These are phyloP conservation scores for Acrocephalus arundinaceus DNA, from an alignment of 2,113 vertebrate genomes.

Conservation along the genomic window DNA sequence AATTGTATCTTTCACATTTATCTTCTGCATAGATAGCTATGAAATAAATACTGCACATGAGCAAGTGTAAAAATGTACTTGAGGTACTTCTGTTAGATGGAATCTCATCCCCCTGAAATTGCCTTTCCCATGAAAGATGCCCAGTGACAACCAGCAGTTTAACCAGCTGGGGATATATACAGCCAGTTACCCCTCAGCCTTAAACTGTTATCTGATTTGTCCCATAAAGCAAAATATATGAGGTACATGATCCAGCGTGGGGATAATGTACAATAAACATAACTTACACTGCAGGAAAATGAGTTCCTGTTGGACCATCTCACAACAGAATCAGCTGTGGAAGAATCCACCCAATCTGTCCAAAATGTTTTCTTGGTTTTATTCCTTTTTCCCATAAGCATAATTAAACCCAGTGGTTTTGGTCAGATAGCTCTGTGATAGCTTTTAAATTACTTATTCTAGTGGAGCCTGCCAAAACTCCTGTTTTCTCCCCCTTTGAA, in stretches of 20 bases:
- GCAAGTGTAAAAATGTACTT: slow-evolving; percentile 43
- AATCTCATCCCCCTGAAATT: slow-evolving; percentile 65
- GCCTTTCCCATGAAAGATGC: slow-evolving; percentile 63
- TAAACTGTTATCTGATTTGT: slow-evolving; percentile 62
- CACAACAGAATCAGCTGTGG: neutral
- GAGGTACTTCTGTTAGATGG: slow-evolving; percentile 50
- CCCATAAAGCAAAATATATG: slow-evolving; percentile 59
- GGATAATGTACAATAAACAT: slow-evolving; percentile 56
- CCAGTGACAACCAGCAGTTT: slow-evolving; percentile 52
- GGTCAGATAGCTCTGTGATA: neutral
- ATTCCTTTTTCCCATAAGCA: neutral
- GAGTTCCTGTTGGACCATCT: neutral
- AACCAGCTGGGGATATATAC: slow-evolving; percentile 50
- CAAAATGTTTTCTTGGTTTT: neutral
- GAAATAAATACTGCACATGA: slow-evolving; percentile 48
- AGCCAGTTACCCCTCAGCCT: slow-evolving; percentile 39
- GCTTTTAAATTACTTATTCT: neutral
- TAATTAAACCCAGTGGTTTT: neutral
- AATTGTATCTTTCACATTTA: slow-evolving; percentile 18
- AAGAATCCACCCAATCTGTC: neutral
- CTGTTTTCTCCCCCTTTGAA: neutral
- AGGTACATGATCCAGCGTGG: slow-evolving; percentile 27
- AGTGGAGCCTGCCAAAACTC: neutral
- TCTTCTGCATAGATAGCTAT: slow-evolving; percentile 43
- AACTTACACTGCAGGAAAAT: slow-evolving; percentile 35